These are phyloP conservation scores for Acronicta psi DNA, from an alignment of 2,888 invertebrate genomes.

Conservation along the genomic window DNA sequence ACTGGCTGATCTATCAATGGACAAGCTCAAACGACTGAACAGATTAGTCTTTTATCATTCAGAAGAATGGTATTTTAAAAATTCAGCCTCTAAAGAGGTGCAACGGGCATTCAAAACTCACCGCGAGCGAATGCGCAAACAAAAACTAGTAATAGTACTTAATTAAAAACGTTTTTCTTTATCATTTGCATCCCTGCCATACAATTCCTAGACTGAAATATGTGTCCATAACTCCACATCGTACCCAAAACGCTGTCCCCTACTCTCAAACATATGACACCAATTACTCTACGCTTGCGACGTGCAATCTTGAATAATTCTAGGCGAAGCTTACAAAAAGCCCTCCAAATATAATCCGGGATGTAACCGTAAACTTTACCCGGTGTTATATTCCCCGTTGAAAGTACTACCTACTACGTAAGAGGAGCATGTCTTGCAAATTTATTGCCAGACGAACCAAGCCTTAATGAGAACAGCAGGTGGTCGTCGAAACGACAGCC, in stretches of 20 bases:
- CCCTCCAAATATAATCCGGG: conserved; percentile 47
- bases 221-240: neutral
- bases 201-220: neutral
- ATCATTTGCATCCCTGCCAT: no score
- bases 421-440: conserved; percentile 50
- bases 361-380: conserved; percentile 47
- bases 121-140: no score
- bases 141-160: no score
- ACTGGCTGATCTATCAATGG: no score
- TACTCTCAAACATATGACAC: conserved; percentile 27
- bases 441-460: conserved; percentile 49
- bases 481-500: conserved; percentile 45
- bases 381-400: conserved; percentile 45
- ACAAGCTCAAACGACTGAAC: no score
- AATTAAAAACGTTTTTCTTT: no score
- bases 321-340: conserved; percentile 48
- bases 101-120: no score
- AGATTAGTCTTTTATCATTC: no score
- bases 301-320: conserved; percentile 46
- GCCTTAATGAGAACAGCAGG: conserved; percentile 65
- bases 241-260: neutral
- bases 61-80: no score
- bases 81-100: no score
- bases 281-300: conserved; percentile 38
- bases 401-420: conserved; percentile 27